phyloP scores from a whole-genome alignment of 2,113 vertebrate genomes.

The Aleadryas rufinucha region DNA sequence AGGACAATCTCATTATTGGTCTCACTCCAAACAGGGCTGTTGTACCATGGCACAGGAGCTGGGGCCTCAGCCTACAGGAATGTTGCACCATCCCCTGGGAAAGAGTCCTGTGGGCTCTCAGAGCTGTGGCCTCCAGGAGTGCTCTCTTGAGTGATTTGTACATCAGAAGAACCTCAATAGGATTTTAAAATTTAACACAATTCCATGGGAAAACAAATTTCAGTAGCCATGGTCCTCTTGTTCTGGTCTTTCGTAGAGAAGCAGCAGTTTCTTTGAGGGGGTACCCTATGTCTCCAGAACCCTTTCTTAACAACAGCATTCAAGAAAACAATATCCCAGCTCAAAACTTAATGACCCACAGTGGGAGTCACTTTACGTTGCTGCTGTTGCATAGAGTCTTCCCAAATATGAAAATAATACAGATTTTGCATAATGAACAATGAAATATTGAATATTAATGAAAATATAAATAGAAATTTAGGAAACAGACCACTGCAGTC shows the following conservation, averaged over 20 bases:
- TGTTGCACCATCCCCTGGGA: neutral
- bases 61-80: accelerated
- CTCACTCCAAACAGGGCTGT: accelerated
- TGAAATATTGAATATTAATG: constrained; percentile 25
- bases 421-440: neutral
- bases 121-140: neutral
- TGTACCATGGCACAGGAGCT: neutral
- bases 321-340: neutral
- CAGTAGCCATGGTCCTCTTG: neutral
- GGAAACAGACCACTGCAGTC: neutral
- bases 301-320: neutral
- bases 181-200: neutral
- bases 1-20: neutral
- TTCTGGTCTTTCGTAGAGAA: neutral
- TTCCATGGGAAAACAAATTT: neutral
- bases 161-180: neutral
- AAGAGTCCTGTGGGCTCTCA: neutral
- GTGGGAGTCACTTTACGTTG: neutral
- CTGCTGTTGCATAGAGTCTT: neutral
- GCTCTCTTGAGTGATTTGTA: neutral
- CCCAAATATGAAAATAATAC: neutral
- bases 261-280: neutral
- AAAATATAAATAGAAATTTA: neutral
- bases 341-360: constrained; percentile 40
- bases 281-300: neutral